A percentile compares a stretch with the other conserved stretches of the same genome.
phyloP scores from a whole-genome alignment of 2,888 invertebrate species.

The Drosophila mimetica region DNA sequence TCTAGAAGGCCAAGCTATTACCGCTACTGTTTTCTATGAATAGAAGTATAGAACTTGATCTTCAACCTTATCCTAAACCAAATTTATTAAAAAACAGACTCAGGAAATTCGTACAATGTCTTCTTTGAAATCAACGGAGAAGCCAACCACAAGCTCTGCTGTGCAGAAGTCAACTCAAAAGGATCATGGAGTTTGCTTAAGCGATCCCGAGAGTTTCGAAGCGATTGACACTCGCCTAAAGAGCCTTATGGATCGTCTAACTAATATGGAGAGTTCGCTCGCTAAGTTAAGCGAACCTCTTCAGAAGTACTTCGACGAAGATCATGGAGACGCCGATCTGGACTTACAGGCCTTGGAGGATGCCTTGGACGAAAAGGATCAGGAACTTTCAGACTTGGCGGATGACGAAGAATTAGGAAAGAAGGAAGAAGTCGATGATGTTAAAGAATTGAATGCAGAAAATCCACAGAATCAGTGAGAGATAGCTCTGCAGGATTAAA shows the following conservation, averaged over 20 bases:
- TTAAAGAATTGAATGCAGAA: background rate
- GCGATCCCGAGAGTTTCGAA: conserved; percentile 5
- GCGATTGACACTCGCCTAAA: conserved; percentile 50
- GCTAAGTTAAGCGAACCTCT: conserved; percentile 12
- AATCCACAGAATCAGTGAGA: background rate
- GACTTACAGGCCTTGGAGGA: background rate
- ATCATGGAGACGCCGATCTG: background rate
- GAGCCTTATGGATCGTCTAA: conserved; percentile 30
- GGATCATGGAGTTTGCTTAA: background rate
- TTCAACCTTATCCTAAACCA: background rate
- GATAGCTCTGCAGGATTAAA: background rate
- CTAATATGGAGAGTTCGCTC: conserved; percentile 40
- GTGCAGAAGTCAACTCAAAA: background rate
- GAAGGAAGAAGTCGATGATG: background rate
- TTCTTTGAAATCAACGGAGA: background rate
- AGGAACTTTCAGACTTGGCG: background rate
- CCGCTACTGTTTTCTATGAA: background rate
- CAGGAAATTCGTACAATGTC: conserved; percentile 28
- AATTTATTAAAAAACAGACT: background rate
- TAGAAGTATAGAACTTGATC: background rate
- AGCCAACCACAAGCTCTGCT: background rate
- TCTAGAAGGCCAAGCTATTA: background rate
- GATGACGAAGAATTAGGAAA: background rate
- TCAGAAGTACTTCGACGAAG: background rate
- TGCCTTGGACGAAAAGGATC: background rate